Conservation (phyloP, 2,888 invertebrate species). For the Diplolepis rosae region DNA sequence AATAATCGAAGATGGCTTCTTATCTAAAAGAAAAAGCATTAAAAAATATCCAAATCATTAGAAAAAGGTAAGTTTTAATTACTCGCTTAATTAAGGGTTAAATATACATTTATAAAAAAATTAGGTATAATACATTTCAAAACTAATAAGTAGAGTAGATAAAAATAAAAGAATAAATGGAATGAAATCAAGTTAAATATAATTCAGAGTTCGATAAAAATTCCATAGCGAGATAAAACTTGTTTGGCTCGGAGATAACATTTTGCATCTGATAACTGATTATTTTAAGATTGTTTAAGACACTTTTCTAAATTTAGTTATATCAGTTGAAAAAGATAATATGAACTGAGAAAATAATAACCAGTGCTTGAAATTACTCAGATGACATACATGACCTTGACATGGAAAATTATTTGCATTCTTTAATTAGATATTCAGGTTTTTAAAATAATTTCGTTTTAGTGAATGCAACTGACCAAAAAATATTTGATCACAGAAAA, state of each 20-base stretch:
- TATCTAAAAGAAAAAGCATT: too few relatives aligned
- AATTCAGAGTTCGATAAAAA: not conserved
- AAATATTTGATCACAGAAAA: not conserved
- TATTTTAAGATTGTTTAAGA: constrained; percentile 23
- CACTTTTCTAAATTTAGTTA: constrained; percentile 7
- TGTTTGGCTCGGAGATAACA: constrained; percentile 2
- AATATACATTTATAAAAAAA: too few relatives aligned
- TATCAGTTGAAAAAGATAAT: not conserved
- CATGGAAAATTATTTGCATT: not conserved
- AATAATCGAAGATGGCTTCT: not conserved
- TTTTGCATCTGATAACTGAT: constrained; percentile 14
- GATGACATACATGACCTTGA: not conserved
- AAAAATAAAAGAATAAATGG: too few relatives aligned
- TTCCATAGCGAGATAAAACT: constrained; percentile 10
- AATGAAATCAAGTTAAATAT: too few relatives aligned
- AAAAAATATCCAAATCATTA: too few relatives aligned
- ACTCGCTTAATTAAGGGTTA: too few relatives aligned
- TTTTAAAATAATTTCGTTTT: not conserved
- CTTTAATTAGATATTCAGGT: not conserved
- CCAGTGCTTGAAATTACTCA: not conserved
- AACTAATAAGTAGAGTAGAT: too few relatives aligned
- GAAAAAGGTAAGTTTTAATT: too few relatives aligned
- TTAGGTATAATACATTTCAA: too few relatives aligned
- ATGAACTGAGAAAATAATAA: not conserved
- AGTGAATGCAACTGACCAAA: not conserved